phyloP scores from a whole-genome alignment of 2,113 vertebrate genomes.

The Engystomops pustulosus region DNA sequence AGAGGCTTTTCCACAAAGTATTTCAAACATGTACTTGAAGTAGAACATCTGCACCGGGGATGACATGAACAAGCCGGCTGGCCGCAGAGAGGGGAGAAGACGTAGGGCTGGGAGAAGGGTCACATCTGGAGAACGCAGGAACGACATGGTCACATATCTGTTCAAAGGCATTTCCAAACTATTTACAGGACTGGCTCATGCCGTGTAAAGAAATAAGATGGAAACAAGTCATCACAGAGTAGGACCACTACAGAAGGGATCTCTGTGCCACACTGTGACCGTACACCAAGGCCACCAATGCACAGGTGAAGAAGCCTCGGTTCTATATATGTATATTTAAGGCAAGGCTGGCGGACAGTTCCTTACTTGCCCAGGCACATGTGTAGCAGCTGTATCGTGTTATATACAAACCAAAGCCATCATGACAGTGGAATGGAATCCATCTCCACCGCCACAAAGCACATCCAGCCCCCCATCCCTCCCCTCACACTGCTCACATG shows the following conservation, averaged over 20 bases:
- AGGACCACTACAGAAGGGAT: background rate
- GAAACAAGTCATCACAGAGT: background rate
- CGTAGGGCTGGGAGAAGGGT: background rate
- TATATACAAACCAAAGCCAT: background rate
- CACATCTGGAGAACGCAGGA: slow-evolving; percentile 50
- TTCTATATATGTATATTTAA: background rate
- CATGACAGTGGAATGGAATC: slow-evolving; percentile 9
- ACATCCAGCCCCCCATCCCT: background rate
- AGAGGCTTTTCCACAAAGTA: background rate
- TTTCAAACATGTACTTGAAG: slow-evolving; percentile 15
- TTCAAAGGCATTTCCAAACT: slow-evolving; percentile 40
- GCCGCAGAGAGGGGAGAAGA: background rate
- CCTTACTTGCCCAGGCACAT: slow-evolving; percentile 1
- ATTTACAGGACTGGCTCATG: slow-evolving; percentile 1
- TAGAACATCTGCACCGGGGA: slow-evolving; percentile 9
- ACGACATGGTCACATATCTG: slow-evolving; percentile 36
- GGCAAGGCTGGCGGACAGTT: background rate
- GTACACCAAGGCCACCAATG: background rate
- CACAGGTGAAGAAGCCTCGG: background rate
- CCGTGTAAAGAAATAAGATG: slow-evolving; percentile 20
- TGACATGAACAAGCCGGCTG: background rate
- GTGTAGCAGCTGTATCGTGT: slow-evolving; percentile 6
- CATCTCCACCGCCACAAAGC: slow-evolving; percentile 1
- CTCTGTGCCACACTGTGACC: background rate
- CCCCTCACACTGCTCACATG: background rate